Conservation (phyloP, 2,797 vertebrate genomes). For the Peromyscus nudipes region DNA sequence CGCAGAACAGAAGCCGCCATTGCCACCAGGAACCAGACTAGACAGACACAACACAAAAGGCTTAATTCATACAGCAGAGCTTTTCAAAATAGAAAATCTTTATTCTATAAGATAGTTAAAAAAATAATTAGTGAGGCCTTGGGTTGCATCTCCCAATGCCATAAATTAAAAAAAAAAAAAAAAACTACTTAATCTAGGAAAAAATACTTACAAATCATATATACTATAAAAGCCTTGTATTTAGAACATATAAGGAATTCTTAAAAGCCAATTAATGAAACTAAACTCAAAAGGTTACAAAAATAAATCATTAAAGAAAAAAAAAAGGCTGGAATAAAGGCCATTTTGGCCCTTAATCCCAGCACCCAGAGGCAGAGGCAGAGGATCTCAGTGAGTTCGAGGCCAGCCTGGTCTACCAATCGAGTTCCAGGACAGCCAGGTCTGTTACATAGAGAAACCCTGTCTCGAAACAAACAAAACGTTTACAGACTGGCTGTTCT, state of each 20-base stretch:
- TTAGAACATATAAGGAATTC: slow-evolving; percentile 22
- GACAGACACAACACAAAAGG: neutral
- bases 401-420: too few species aligned
- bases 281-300: slow-evolving; percentile 25
- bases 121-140: neutral
- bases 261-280: neutral
- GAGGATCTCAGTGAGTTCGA: neutral
- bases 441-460: neutral
- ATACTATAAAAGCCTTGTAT: slow-evolving; percentile 43
- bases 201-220: slow-evolving; percentile 53
- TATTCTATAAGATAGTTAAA: neutral
- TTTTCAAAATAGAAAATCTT: neutral
- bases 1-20: neutral
- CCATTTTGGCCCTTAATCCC: neutral
- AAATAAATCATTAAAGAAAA: too few species aligned
- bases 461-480: neutral
- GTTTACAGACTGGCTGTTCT: neutral
- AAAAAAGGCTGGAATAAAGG: neutral
- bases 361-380: neutral
- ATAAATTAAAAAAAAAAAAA: neutral
- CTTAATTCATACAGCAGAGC: neutral
- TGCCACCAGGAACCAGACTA: neutral
- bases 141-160: neutral
- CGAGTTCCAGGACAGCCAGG: neutral
- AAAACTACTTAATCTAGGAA: slow-evolving; percentile 15